Percentiles rank a stretch among this genome's conserved stretches.
Evolutionary conservation across 2,888 invertebrate genomes (phyloP).

Genomic region (Chaetoderma sp.): DNA sequence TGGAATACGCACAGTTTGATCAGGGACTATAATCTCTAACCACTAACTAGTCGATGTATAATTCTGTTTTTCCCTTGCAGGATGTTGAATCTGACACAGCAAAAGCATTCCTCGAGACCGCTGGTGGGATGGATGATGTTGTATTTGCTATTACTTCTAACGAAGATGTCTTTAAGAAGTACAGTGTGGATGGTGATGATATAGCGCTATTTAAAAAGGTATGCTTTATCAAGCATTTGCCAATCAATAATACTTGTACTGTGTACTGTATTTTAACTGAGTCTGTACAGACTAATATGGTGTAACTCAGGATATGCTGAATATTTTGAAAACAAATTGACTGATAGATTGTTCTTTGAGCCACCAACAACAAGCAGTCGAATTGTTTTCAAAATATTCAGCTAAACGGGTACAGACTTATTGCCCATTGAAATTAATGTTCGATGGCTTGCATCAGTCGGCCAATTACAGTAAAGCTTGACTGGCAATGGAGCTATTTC

Average conservation of each 20-base stretch:
- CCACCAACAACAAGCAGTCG: neutral
- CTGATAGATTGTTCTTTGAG: constrained; percentile 15
- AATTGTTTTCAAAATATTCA: too few species aligned
- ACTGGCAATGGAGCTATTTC: too few species aligned
- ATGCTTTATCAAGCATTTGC: constrained; percentile 50
- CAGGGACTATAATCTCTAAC: neutral
- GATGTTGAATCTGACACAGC: constrained; percentile 84
- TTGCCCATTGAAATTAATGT: too few species aligned
- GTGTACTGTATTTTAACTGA: neutral
- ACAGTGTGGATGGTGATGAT: constrained; percentile 83
- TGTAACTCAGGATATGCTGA: neutral
- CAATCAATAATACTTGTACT: neutral
- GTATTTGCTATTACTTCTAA: constrained; percentile 88
- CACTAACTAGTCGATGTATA: neutral
- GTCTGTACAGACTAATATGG: neutral
- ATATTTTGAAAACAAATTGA: neutral
- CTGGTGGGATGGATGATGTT: constrained; percentile 85
- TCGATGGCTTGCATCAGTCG: too few species aligned
- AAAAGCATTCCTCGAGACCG: constrained; percentile 85
- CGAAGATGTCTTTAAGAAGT: constrained; percentile 82
- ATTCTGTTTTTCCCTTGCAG: constrained; percentile 62
- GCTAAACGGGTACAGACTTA: too few species aligned
- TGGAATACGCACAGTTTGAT: too few species aligned
- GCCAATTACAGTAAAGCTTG: too few species aligned
- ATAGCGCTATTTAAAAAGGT: constrained; percentile 93